Base-by-base conservation (phyloP, 2,797 vertebrate species). In the Remorina albescens region DNA sequence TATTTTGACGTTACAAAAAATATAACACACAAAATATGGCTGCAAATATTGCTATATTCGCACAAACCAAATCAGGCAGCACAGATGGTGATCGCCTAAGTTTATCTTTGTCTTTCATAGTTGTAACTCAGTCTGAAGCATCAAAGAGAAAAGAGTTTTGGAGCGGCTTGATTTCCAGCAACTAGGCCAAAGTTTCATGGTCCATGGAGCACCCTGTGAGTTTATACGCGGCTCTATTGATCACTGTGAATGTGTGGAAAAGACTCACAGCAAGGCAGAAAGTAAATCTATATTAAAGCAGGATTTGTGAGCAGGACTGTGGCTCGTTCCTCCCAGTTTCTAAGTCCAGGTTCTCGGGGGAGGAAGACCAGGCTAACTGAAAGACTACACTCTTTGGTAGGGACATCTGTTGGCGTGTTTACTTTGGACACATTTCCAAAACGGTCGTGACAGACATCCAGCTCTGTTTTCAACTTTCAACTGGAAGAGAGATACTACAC, bases 381-480 rank as follows among this genome's bases (percentile, higher is more conserved):
- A 83, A 89, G 70, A 85, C 76, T 85, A 73, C 67, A 76, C 57
- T 83, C 83, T 85, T 87, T 75, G 64, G 67, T 67, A 32, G 5
- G 0, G 41, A 63, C 56, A 70, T 69, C 70, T 67, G 69, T 66
- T 41, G 47, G 58, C 50, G 61, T 87, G 77, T 90, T 94, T 91
- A 71, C 73, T 83, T 88, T 91, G 87, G 81, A 85, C 10, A 42
- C 16, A 32, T 59, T 65, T 75, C 56, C 39, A 44, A 83, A 83
- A 81, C 55, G 60, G 66, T 55, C 56, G 54, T 39, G 62, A 82
- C 61, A 79, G 71, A 74, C 76, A 73, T 66, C 70, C 49, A 83
- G n/a, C 60, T 74, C 67, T 71, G 60, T 55, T 71, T n/a, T n/a
- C n/a, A 60, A 71, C 30, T 28, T 61, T 72, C 63, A 81, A 47